Base-by-base conservation (phyloP, 2,797 vertebrate genomes). In the Rhynchotus rufescens region DNA sequence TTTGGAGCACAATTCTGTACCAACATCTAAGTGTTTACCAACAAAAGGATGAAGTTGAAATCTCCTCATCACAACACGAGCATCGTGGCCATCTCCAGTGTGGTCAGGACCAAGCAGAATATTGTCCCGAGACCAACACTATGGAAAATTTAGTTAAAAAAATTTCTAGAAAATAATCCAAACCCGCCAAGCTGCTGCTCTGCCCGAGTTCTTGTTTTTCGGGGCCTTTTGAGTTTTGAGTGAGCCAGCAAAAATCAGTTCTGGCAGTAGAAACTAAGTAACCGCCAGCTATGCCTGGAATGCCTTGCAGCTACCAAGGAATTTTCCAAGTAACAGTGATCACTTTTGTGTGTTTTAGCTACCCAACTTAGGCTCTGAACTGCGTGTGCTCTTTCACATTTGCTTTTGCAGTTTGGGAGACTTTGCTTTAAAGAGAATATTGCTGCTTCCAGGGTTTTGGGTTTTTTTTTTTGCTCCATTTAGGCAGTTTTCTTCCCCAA, bases 291-390 rank as follows among this genome's bases (percentile, higher is more conserved):
- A 91, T 69, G 86, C 89, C 42, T 80, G 96, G 95, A 96, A 96
- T 96, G 92, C 81, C 62, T 84, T 25, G 78, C 84, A 88, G 84
- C 89, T 11, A 45, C 9, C 34, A 32, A 88, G 89, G 96, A 94
- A 93, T 95, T 95, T 95, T 94, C 92, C 67, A 75, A 91, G 89
- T 68, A 96, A 96, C 95, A 94, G 75, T 59, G 80, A 84, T 92
- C 65, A 88, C 92, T 93, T 96, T 94, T 96, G 94, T 95, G 93
- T 91, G 86, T 90, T 71, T 80, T 34, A 68, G 83, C 90, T 67
- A 2, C 60, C 56, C 80, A 67, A 28, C 89, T 88, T 44, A 22
- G 76, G 78, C 91, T 92, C 89, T 91, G 83, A 92, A 38, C 80
- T 68, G 12, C 23, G 26, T 25, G 0, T 86, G 67, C 28, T 66